Percentiles rank a stretch among this genome's conserved stretches.
phyloP scores from a whole-genome alignment of 2,888 invertebrate genomes.

The Eledone cirrhosa region DNA sequence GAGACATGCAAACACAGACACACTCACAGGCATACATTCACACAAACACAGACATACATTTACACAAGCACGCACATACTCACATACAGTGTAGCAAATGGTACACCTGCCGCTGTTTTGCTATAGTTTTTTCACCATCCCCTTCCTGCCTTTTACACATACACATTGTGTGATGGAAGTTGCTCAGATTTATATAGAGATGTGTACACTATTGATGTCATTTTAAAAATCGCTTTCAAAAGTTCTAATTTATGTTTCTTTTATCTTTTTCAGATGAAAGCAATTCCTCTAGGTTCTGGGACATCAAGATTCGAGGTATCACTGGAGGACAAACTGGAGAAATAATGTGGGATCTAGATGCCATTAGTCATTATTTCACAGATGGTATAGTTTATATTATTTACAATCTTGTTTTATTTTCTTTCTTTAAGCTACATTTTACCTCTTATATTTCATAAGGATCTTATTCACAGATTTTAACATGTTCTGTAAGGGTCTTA shows the following conservation, averaged over 20 bases:
- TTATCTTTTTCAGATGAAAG: conserved; percentile 45
- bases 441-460: background rate
- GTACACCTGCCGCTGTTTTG: too few relatives aligned
- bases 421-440: background rate
- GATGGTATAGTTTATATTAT: conserved; percentile 52
- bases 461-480: background rate
- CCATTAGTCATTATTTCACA: conserved; percentile 59
- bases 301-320: conserved; percentile 64
- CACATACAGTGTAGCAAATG: too few relatives aligned
- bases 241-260: background rate
- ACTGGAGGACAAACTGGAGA: conserved; percentile 63
- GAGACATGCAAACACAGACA: too few relatives aligned
- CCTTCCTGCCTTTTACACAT: too few relatives aligned
- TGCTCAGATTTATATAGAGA: background rate
- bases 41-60: too few relatives aligned
- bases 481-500: background rate
- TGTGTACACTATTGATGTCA: background rate
- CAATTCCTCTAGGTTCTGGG: conserved; percentile 63
- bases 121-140: too few relatives aligned
- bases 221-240: background rate
- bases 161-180: background rate
- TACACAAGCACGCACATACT: too few relatives aligned
- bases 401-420: background rate
- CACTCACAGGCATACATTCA: too few relatives aligned
- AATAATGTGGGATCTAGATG: conserved; percentile 64